Percentiles rank a stretch among this genome's conserved stretches.
phyloP scores from a whole-genome alignment of 2,888 invertebrate species.

The Bellardia pandia region DNA sequence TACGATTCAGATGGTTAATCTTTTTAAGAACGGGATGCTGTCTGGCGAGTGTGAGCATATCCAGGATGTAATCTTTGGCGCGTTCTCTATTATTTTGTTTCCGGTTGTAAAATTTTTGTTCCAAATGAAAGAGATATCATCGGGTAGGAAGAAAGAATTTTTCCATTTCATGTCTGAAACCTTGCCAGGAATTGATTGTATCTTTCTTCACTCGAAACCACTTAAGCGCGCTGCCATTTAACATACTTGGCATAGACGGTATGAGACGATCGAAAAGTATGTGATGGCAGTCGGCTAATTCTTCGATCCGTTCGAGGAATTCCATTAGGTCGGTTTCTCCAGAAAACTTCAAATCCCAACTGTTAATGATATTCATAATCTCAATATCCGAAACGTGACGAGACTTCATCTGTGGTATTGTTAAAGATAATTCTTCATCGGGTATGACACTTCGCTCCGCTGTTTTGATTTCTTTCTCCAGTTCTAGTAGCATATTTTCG shows the following conservation, averaged over 20 bases:
- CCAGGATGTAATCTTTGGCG: conserved; percentile 31
- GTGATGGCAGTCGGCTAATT: conserved; percentile 15
- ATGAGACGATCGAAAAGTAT: neutral
- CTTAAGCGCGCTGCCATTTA: conserved; percentile 6
- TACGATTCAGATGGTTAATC: conserved; percentile 8
- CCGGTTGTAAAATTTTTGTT: conserved; percentile 29
- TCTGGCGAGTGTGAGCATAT: neutral
- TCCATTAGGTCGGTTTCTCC: conserved; percentile 8
- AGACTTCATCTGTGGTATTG: neutral
- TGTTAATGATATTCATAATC: neutral
- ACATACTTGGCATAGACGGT: neutral
- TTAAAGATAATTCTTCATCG: neutral
- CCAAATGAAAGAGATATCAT: conserved; percentile 1
- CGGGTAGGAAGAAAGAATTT: conserved; percentile 17
- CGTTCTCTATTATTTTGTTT: conserved; percentile 12
- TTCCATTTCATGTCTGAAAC: neutral
- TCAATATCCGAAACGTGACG: neutral
- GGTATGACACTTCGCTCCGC: neutral
- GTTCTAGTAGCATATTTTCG: neutral
- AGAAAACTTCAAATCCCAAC: neutral
- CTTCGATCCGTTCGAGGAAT: conserved; percentile 29
- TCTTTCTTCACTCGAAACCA: conserved; percentile 10
- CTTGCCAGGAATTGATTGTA: neutral
- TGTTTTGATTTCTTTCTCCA: neutral
- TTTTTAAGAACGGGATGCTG: no score